Conservation (phyloP, 2,113 vertebrate species). For the Rhodinocichla rosea region DNA sequence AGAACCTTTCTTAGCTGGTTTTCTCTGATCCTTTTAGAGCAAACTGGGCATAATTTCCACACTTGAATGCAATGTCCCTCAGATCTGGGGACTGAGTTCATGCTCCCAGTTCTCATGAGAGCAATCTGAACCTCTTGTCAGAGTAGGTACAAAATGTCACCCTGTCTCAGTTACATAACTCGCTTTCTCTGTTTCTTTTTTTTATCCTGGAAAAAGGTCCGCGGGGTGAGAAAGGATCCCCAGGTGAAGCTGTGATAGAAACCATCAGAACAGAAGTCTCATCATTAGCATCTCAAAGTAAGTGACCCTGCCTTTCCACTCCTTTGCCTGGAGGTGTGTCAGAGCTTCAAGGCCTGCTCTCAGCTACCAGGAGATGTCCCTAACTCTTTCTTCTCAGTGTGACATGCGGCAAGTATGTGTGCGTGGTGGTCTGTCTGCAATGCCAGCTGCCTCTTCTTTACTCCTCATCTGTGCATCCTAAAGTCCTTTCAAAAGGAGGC, state of each 20-base stretch:
- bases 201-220: conserved; percentile 53
- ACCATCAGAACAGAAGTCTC: conserved; percentile 58
- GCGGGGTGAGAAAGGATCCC: conserved; percentile 78
- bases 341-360: neutral
- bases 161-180: neutral
- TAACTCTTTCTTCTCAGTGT: neutral
- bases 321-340: neutral
- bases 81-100: neutral
- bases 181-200: neutral
- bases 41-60: neutral
- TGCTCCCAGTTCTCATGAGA: neutral
- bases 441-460: neutral
- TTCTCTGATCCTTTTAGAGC: neutral
- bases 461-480: neutral
- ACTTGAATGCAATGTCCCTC: neutral
- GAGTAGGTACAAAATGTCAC: neutral
- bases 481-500: neutral
- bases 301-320: neutral
- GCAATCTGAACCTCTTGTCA: neutral
- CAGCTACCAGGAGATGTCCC: neutral
- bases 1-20: neutral
- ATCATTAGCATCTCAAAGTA: conserved; percentile 51
- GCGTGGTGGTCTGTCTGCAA: neutral
- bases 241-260: conserved; percentile 69
- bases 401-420: neutral